Evolutionary conservation across 2,888 invertebrate species (phyloP).

Genomic region (Sarcophaga carnaria): DNA sequence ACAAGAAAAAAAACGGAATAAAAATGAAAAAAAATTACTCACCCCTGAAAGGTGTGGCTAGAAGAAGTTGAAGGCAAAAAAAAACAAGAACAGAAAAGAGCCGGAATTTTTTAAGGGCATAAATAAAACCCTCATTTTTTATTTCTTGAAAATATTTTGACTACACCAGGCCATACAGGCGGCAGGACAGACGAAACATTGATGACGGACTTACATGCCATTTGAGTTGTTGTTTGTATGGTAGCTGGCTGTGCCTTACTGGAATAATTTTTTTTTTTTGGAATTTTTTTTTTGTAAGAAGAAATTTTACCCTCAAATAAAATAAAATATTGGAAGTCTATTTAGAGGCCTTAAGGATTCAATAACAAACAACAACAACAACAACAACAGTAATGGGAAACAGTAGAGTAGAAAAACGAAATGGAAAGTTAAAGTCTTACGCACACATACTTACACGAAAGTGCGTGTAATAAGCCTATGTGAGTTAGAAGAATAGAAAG

Average conservation of each 20-base stretch:
- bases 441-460: background rate
- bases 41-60: slow-evolving; percentile 80
- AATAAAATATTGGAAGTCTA: slow-evolving; percentile 64
- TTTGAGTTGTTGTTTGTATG: too few species aligned
- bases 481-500: slow-evolving; percentile 33
- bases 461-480: background rate
- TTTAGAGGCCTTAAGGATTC: slow-evolving; percentile 38
- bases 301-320: slow-evolving; percentile 56
- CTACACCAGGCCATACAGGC: slow-evolving; percentile 48
- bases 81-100: background rate
- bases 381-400: too few species aligned
- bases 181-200: slow-evolving; percentile 10
- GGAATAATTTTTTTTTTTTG: background rate
- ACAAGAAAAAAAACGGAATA: slow-evolving; percentile 49
- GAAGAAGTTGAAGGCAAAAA: slow-evolving; percentile 44
- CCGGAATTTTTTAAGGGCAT: slow-evolving; percentile 21
- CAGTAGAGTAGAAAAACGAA: slow-evolving; percentile 27
- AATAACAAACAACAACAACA: background rate
- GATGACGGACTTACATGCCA: background rate
- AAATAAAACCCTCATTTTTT: slow-evolving; percentile 70
- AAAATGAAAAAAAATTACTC: slow-evolving; percentile 68
- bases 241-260: background rate
- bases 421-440: slow-evolving; percentile 51
- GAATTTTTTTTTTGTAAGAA: slow-evolving; percentile 11
- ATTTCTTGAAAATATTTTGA: slow-evolving; percentile 30